phyloP scores from a whole-genome alignment of 2,113 vertebrate species.

The Cavia porcellus region DNA sequence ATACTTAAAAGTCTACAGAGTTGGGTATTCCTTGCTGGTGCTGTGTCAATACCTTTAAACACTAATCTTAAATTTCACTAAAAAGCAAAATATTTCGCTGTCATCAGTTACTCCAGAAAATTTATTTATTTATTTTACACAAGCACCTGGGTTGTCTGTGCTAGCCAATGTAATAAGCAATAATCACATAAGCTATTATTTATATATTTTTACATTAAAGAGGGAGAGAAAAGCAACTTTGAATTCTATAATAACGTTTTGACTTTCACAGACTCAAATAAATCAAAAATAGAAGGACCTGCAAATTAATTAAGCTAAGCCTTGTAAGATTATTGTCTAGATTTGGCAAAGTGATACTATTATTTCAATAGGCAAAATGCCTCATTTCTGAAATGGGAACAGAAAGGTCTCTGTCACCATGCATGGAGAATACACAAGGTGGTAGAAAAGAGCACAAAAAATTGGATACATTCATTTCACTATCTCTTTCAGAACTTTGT shows the following conservation, averaged over 20 bases:
- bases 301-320: neutral
- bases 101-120: neutral
- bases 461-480: neutral
- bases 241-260: neutral
- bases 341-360: neutral
- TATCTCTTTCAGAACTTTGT: neutral
- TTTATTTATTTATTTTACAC: neutral
- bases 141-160: neutral
- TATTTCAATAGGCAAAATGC: neutral
- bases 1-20: constrained; percentile 11
- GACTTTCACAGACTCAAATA: constrained; percentile 1
- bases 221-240: neutral
- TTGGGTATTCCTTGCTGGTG: neutral
- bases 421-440: neutral
- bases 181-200: neutral
- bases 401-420: neutral
- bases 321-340: constrained; percentile 21
- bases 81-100: constrained; percentile 21
- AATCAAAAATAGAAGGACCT: neutral
- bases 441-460: neutral
- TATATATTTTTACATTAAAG: constrained; percentile 43
- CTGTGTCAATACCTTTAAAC: neutral
- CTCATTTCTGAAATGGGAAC: constrained; percentile 18
- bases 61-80: constrained; percentile 44
- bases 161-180: neutral